Conservation (phyloP, 2,888 invertebrate genomes). For the Phytoseiulus persimilis region DNA sequence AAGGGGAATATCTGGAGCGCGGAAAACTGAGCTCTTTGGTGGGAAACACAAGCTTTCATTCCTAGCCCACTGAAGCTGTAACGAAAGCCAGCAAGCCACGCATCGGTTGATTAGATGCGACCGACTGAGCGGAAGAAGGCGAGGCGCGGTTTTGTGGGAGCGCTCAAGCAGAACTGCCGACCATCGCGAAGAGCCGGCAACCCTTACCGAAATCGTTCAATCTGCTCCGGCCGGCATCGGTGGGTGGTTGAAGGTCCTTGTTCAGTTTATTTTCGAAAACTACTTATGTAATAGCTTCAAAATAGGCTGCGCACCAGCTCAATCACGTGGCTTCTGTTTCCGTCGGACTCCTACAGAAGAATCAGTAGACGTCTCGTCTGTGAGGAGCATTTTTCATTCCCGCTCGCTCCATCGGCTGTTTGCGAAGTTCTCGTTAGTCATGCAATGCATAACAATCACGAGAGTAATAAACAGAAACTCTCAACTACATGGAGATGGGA, state of each 20-base stretch:
- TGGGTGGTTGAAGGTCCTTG: not conserved
- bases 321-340: not conserved
- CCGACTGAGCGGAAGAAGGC: not conserved
- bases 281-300: not conserved
- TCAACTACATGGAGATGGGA: too few species aligned
- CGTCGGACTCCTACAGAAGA: not conserved
- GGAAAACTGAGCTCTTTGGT: too few species aligned
- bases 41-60: too few species aligned
- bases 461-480: too few species aligned
- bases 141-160: not conserved
- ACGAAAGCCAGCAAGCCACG: not conserved
- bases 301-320: not conserved
- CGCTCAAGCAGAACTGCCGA: not conserved
- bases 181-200: not conserved
- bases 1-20: too few species aligned
- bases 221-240: not conserved
- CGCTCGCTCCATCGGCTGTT: too few species aligned
- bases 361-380: not conserved
- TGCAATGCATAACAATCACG: too few species aligned
- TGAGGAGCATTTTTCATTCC: not conserved
- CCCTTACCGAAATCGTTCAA: not conserved
- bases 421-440: not conserved
- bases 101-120: not conserved
- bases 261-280: not conserved
- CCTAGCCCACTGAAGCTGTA: too few species aligned